phyloP scores from a whole-genome alignment of 2,797 vertebrate genomes.

The Melanotaenia parkinsoni region DNA sequence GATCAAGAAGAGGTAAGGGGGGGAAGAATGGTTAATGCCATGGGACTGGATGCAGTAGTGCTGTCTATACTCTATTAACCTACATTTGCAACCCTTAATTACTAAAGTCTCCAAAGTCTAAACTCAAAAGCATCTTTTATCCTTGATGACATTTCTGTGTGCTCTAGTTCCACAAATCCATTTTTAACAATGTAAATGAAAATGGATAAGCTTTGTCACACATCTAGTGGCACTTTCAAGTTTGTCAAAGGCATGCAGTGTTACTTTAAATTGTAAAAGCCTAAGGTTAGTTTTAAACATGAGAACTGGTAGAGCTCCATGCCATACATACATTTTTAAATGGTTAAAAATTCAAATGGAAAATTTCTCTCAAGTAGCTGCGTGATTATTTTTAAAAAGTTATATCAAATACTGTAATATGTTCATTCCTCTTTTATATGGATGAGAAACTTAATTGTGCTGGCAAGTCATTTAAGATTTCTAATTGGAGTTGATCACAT shows the following conservation, averaged over 20 bases:
- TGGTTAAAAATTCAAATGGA: neutral
- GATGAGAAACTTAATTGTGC: too few relatives aligned
- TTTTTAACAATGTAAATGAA: constrained; percentile 45
- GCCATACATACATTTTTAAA: neutral
- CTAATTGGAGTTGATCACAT: too few relatives aligned
- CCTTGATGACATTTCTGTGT: constrained; percentile 43
- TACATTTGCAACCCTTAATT: constrained; percentile 60
- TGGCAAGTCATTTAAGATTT: too few relatives aligned
- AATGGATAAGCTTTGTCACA: constrained; percentile 14
- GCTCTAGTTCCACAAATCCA: constrained; percentile 47
- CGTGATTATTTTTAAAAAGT: neutral
- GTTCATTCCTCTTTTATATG: neutral
- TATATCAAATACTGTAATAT: too few relatives aligned
- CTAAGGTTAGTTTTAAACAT: neutral
- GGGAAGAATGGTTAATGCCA: constrained; percentile 25
- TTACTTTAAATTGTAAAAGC: neutral
- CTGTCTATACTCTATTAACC: constrained; percentile 53
- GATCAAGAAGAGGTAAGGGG: constrained; percentile 21
- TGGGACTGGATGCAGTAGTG: constrained; percentile 41
- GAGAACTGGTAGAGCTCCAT: neutral
- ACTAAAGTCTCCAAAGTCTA: constrained; percentile 51
- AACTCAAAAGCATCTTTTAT: constrained; percentile 38
- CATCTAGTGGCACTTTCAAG: neutral
- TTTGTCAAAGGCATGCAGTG: neutral
- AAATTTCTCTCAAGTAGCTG: neutral